Percentiles rank a stretch among this genome's conserved stretches.
These are phyloP conservation scores for Cichladusa arquata DNA, from an alignment of 2,113 vertebrate genomes.

Conservation along the genomic window DNA sequence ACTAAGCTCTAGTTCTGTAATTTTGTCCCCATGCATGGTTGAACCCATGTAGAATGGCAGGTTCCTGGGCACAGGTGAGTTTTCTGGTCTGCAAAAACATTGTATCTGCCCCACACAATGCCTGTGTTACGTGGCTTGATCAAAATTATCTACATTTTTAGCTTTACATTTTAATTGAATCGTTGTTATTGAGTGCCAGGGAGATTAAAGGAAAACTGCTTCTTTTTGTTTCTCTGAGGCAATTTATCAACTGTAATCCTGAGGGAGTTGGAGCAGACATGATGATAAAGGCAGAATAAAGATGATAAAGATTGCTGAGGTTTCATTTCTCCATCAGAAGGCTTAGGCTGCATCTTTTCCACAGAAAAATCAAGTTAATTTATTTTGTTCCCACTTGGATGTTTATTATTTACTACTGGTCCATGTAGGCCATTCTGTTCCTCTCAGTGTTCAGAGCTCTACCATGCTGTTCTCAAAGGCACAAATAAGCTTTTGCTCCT, in stretches of 20 bases:
- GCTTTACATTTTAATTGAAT: constrained; percentile 49
- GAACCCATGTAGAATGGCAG: constrained; percentile 13
- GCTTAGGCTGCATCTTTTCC: neutral
- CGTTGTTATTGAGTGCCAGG: neutral
- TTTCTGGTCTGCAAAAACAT: neutral
- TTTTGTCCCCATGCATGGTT: neutral
- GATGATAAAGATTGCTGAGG: neutral
- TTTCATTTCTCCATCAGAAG: constrained; percentile 17
- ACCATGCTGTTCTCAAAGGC: neutral
- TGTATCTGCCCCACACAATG: neutral
- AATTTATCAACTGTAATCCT: neutral
- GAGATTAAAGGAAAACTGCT: constrained; percentile 3
- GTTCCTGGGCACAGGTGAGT: neutral
- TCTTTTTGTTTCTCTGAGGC: constrained; percentile 7
- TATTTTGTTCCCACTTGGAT: neutral
- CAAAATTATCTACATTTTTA: neutral
- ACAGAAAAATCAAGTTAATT: neutral
- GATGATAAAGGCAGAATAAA: neutral
- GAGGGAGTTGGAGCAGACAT: neutral
- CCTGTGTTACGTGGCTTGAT: neutral
- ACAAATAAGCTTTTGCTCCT: neutral
- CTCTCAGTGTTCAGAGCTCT: neutral
- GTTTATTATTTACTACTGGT: neutral
- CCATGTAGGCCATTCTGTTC: neutral
- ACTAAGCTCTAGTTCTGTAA: neutral